Conservation (phyloP, 1,140 invertebrate genomes). For the Pseudomyrmex pallidus region DNA sequence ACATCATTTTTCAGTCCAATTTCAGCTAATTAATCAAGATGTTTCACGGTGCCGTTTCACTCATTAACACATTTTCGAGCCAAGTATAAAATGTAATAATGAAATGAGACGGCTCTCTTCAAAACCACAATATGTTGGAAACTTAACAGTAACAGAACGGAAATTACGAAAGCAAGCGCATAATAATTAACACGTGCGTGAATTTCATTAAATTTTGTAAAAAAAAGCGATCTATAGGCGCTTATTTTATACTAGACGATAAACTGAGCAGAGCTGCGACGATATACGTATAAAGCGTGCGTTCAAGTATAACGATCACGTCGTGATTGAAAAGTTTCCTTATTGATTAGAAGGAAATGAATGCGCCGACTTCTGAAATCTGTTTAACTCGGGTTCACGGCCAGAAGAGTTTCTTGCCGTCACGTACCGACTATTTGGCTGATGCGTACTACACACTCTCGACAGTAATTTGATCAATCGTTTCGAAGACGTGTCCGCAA, state of each 20-base stretch:
- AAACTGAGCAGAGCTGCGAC: slow-evolving; percentile 1
- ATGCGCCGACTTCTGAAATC: slow-evolving; percentile 17
- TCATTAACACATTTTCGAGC: too few species aligned
- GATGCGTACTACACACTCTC: not conserved
- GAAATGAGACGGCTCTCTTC: not conserved
- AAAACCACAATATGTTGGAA: not conserved
- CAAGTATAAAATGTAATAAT: not conserved
- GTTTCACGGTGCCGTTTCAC: not conserved
- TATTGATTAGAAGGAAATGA: slow-evolving; percentile 50
- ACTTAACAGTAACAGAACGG: not conserved
- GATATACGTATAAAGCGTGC: slow-evolving; percentile 22
- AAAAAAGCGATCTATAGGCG: slow-evolving; percentile 8
- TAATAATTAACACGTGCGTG: slow-evolving; percentile 25
- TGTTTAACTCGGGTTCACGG: slow-evolving; percentile 29
- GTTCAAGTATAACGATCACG: slow-evolving; percentile 25
- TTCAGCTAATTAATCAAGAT: too few species aligned
- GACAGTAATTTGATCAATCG: slow-evolving; percentile 22
- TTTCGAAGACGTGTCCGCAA: not conserved
- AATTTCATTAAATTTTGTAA: slow-evolving; percentile 35
- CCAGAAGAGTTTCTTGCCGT: slow-evolving; percentile 5
- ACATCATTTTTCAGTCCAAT: too few species aligned
- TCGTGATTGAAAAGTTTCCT: slow-evolving; percentile 35
- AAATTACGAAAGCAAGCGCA: not conserved
- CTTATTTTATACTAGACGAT: slow-evolving; percentile 5
- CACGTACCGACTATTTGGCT: not conserved